These are phyloP conservation scores for Plecotus auritus DNA, from an alignment of 2,113 vertebrate genomes.

Conservation along the genomic window DNA sequence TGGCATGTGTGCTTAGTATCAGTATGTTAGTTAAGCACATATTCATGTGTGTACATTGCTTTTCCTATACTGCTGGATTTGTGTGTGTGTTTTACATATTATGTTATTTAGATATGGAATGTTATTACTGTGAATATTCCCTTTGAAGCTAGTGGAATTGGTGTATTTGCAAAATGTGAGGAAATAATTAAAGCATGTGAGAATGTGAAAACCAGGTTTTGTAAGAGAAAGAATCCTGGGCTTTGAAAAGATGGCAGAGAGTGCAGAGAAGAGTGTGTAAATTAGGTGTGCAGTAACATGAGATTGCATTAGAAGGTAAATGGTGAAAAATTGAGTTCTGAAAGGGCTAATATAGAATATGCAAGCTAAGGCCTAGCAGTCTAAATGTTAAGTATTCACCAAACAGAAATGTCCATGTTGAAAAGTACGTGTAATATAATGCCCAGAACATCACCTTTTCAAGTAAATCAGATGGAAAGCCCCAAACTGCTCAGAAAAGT, in stretches of 20 bases:
- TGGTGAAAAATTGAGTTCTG: neutral
- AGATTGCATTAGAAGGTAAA: neutral
- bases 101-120: neutral
- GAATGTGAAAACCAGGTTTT: neutral
- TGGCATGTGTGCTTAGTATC: neutral
- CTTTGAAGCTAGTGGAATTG: neutral
- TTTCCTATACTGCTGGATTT: neutral
- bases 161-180: neutral
- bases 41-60: no score
- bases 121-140: neutral
- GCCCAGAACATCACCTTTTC: neutral
- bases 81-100: neutral
- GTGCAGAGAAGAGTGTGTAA: neutral
- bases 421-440: neutral
- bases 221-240: neutral
- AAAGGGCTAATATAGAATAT: neutral
- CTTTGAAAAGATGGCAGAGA: neutral
- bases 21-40: neutral
- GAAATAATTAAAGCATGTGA: neutral
- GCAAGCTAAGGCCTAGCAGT: neutral
- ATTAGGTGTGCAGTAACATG: neutral
- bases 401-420: neutral
- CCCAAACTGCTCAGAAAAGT: neutral
- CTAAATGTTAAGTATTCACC: neutral
- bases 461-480: neutral